A percentile compares a stretch with the other conserved stretches of the same genome.
phyloP scores from a whole-genome alignment of 30 jellyfish, hydroid and myxozoan species.

The Phacellophora camtschatica region DNA sequence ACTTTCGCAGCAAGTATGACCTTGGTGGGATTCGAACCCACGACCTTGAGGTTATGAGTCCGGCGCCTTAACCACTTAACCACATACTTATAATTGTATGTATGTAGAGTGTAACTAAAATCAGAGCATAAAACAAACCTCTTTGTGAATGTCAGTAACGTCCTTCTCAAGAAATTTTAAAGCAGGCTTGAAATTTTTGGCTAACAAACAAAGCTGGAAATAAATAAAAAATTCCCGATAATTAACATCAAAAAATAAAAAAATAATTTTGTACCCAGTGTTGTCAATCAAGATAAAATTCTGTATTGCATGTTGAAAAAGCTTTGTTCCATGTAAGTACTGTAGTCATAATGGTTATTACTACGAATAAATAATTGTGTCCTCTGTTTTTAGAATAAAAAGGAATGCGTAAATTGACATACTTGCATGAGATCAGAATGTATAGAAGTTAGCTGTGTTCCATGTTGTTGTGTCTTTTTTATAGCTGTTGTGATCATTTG shows the following conservation, averaged over 20 bases:
- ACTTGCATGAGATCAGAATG: conserved; percentile 91
- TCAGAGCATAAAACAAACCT: conserved; percentile 17
- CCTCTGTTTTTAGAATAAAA: no score
- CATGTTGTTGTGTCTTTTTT: conserved; percentile 60
- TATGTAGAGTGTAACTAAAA: not conserved
- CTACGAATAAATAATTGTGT: no score
- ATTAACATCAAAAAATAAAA: no score
- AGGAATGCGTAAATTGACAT: not conserved
- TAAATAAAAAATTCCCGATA: not conserved
- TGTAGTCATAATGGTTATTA: no score
- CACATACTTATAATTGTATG: not conserved
- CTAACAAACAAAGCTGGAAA: conserved; percentile 72
- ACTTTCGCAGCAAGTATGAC: not conserved
- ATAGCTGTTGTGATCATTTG: conserved; percentile 67
- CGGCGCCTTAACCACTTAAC: no score
- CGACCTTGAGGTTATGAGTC: no score
- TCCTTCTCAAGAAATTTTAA: conserved; percentile 62
- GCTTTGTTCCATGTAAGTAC: no score
- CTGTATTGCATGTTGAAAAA: no score
- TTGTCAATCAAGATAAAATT: no score
- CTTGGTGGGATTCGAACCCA: no score
- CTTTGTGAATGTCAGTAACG: conserved; percentile 77
- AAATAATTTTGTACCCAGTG: no score
- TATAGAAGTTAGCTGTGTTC: conserved; percentile 68
- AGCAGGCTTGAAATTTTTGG: conserved; percentile 94